A percentile compares a stretch with the other conserved stretches of the same genome.
These are phyloP conservation scores for Cichladusa arquata DNA, from an alignment of 2,113 vertebrate species.

Conservation along the genomic window DNA sequence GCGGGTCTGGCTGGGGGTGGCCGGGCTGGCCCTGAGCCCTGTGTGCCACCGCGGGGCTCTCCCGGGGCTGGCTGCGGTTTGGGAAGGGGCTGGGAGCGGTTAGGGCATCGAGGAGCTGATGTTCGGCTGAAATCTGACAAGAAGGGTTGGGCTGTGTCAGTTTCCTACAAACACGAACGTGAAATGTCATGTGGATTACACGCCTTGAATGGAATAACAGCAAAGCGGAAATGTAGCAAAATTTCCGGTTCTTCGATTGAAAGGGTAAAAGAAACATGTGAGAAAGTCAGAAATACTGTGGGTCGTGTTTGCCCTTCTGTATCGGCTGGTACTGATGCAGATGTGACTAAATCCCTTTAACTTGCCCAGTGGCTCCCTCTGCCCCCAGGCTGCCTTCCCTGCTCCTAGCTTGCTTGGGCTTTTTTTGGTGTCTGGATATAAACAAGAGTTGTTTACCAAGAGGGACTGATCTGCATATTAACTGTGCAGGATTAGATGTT, in stretches of 20 bases:
- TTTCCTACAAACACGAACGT: fast-evolving
- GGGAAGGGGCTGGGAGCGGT: fast-evolving
- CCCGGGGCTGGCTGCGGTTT: not conserved
- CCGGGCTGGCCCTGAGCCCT: fast-evolving
- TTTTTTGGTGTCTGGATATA: not conserved
- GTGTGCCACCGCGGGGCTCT: fast-evolving
- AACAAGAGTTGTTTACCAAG: not conserved
- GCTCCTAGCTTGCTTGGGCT: fast-evolving
- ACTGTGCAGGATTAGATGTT: not conserved
- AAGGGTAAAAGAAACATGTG: fast-evolving
- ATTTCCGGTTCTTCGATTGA: fast-evolving
- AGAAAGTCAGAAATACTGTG: not conserved
- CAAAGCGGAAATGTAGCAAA: not conserved
- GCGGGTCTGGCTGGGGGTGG: fast-evolving
- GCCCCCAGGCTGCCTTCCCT: not conserved
- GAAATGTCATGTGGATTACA: fast-evolving
- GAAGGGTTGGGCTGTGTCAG: fast-evolving
- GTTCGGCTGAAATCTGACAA: not conserved
- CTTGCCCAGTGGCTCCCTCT: not conserved
- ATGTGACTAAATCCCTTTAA: not conserved
- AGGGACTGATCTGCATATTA: not conserved
- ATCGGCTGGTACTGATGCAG: not conserved
- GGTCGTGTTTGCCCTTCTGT: fast-evolving
- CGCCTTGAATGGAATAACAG: no score
- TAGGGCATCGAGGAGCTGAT: fast-evolving